These are phyloP conservation scores for Gobiocypris rarus DNA, from an alignment of 2,113 vertebrate genomes.

Conservation along the genomic window DNA sequence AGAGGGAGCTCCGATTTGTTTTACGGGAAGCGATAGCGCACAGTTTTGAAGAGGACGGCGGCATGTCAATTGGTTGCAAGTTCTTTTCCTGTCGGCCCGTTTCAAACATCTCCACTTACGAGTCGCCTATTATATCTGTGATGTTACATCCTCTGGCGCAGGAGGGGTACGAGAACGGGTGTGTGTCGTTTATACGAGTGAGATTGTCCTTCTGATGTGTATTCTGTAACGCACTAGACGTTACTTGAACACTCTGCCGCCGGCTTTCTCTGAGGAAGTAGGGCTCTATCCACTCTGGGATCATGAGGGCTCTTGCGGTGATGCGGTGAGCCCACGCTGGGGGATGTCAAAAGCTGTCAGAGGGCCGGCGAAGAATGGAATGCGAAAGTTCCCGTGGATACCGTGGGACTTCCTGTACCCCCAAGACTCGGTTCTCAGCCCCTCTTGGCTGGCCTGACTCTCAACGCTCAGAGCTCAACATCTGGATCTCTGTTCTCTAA, in stretches of 20 bases:
- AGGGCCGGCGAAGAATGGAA: conserved; percentile 74
- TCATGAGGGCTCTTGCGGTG: conserved; percentile 3
- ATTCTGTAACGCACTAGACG: not conserved
- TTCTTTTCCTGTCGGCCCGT: conserved; percentile 62
- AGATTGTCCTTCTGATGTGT: conserved; percentile 37
- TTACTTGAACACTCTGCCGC: conserved; percentile 1
- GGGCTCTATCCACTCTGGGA: conserved; percentile 31
- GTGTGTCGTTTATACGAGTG: not conserved
- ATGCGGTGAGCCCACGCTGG: conserved; percentile 64
- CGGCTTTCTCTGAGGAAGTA: not conserved
- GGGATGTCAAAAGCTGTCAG: conserved; percentile 77
- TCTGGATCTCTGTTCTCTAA: conserved; percentile 70
- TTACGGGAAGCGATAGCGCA: not conserved
- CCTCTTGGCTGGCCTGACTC: conserved; percentile 19
- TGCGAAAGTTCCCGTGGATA: conserved; percentile 79
- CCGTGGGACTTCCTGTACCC: conserved; percentile 79
- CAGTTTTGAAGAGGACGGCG: conserved; percentile 36
- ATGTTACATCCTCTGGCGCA: conserved; percentile 56
- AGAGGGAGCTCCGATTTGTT: conserved; percentile 23
- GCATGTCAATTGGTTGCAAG: conserved; percentile 42
- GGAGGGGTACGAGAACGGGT: conserved; percentile 53
- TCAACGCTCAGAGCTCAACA: conserved; percentile 62
- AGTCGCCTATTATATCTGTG: conserved; percentile 60
- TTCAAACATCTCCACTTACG: conserved; percentile 69
- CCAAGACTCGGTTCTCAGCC: conserved; percentile 64